Evolutionary conservation across 1,140 invertebrate genomes (phyloP), one percentile per base, ranked within the genome.

Genomic region (Reticulitermes speratus): DNA sequence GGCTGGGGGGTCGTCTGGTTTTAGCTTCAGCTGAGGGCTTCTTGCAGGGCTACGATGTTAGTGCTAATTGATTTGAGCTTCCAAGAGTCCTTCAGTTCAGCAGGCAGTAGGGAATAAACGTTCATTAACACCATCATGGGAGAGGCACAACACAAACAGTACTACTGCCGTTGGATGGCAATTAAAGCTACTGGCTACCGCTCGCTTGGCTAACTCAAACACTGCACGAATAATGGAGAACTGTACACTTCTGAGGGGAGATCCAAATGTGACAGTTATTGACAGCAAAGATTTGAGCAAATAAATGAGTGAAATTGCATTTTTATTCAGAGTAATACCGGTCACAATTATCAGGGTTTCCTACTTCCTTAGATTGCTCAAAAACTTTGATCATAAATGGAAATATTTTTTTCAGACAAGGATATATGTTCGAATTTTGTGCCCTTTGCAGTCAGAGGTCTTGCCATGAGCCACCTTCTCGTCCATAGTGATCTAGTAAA

Each of bases 11-110:
- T n/a, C 25, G n/a, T n/a, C 9, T 25, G 65, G 65, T 25, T 75
- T 25, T 25, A 75, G n/a, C 65, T 30, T n/a, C 25, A 11, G 25
- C 8, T 75, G n/a, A 11, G n/a, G 25, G 65, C 65, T 75, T n/a
- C 16, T 55, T 55, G 52, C 52, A 75, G 65, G 65, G n/a, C 65
- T 75, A 75, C 65, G 65, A 75, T 75, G 65, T 75, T 25, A 75
- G 65, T 75, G 65, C 65, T 75, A 75, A 75, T 75, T 75, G 65
- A 75, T 75, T 75, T 75, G 65, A 75, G 65, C 65, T 75, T 75
- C 65, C 65, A 75, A 75, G 65, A 75, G 65, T 75, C 65, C n/a
- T 75, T 75, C 65, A 75, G 25, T 75, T 75, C 25, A 30, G 65
- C 65, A 75, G 65, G n/a, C 65, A 30, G 65, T 30, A 75, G 65